Percentiles rank a stretch among this genome's conserved stretches.
These are phyloP conservation scores for Numenius phaeopus DNA, from an alignment of 2,797 vertebrate species.

Conservation along the genomic window DNA sequence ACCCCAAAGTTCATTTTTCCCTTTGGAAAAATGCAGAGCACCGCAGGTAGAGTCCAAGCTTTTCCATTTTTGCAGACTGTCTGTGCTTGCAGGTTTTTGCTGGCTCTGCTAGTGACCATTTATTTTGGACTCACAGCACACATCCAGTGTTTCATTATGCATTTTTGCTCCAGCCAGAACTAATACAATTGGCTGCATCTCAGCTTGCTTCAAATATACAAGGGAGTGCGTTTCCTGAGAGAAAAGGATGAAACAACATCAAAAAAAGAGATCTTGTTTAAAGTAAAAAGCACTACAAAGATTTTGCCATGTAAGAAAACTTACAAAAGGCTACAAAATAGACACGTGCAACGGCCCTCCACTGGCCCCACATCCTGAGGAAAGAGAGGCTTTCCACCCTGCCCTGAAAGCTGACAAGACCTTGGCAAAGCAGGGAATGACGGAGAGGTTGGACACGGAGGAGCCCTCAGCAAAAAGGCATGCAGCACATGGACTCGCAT, in stretches of 20 bases:
- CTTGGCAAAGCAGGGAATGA: slow-evolving; percentile 13
- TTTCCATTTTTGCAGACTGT: background rate
- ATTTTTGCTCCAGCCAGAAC: slow-evolving; percentile 52
- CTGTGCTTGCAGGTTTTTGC: slow-evolving; percentile 4
- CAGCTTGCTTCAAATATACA: slow-evolving; percentile 27
- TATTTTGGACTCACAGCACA: slow-evolving; percentile 53
- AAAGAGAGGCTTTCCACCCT: background rate
- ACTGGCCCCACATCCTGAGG: background rate
- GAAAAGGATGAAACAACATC: background rate
- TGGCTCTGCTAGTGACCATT: slow-evolving; percentile 52
- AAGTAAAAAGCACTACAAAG: background rate
- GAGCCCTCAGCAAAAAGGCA: background rate
- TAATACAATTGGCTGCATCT: slow-evolving; percentile 56
- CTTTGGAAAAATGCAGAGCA: background rate
- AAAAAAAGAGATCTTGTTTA: background rate
- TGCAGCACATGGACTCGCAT: background rate
- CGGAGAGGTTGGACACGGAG: background rate
- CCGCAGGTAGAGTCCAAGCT: background rate
- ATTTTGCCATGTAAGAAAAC: background rate
- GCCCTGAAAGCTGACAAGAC: background rate
- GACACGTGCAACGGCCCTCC: background rate
- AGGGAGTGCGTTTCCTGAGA: slow-evolving; percentile 9
- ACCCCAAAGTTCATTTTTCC: background rate
- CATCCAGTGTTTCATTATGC: slow-evolving; percentile 34
- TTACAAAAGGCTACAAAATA: background rate